A percentile compares a stretch with the other conserved stretches of the same genome.
These are phyloP conservation scores for Vireo griseus DNA, from an alignment of 2,797 vertebrate genomes.

Conservation along the genomic window DNA sequence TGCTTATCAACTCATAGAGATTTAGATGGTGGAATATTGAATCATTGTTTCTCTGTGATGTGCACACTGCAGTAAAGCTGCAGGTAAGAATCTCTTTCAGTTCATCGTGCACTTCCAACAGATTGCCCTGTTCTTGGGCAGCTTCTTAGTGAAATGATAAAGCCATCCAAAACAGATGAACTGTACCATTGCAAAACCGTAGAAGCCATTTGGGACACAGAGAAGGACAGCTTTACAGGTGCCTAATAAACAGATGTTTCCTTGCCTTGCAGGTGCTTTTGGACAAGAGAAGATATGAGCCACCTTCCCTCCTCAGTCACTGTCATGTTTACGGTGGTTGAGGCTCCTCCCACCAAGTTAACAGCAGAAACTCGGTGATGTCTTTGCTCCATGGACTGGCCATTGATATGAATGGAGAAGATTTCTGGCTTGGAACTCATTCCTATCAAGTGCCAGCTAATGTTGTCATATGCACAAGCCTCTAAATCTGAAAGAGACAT, in stretches of 20 bases:
- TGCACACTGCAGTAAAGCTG: background rate
- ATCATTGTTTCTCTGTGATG: background rate
- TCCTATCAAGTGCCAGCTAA: slow-evolving; percentile 89
- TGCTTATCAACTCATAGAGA: background rate
- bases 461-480: slow-evolving; percentile 79
- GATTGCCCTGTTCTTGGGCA: background rate
- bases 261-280: slow-evolving; percentile 87
- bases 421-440: slow-evolving; percentile 92
- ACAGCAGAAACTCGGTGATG: slow-evolving; percentile 83
- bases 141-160: background rate
- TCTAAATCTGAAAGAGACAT: slow-evolving; percentile 77
- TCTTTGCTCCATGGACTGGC: slow-evolving; percentile 85
- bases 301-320: slow-evolving; percentile 82
- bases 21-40: background rate
- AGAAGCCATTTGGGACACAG: background rate
- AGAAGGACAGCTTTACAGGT: background rate
- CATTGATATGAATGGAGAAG: slow-evolving; percentile 92
- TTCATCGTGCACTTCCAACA: background rate
- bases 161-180: background rate
- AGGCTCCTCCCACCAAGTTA: slow-evolving; percentile 83
- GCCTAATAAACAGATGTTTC: background rate
- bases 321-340: slow-evolving; percentile 83
- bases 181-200: background rate
- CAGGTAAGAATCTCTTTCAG: background rate
- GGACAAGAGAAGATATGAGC: slow-evolving; percentile 85